Evolutionary conservation across 2,113 vertebrate species (phyloP).

Genomic region (Enhydra lutris): DNA sequence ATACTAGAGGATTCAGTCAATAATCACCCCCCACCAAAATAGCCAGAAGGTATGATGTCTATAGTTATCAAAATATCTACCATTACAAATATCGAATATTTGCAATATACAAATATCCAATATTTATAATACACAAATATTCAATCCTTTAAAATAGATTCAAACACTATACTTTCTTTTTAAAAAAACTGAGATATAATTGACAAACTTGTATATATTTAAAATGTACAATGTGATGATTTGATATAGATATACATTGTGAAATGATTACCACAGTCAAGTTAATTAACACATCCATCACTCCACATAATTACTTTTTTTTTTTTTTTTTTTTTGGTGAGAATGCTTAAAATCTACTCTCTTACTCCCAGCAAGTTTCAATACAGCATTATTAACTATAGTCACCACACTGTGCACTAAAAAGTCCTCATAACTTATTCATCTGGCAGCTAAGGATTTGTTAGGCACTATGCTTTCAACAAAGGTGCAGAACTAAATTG

Average conservation of each 20-base stretch:
- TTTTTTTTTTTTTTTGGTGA: background rate
- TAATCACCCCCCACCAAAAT: background rate
- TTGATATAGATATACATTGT: background rate
- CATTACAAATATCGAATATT: background rate
- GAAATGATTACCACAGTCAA: background rate
- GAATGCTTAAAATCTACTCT: background rate
- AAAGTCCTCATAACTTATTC: background rate
- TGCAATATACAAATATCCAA: background rate
- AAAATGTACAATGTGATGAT: background rate
- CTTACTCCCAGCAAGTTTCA: background rate
- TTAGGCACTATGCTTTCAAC: background rate
- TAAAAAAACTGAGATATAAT: background rate
- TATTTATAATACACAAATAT: background rate
- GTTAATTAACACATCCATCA: background rate
- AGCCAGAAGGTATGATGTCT: background rate
- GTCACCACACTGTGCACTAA: background rate
- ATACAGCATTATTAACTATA: background rate
- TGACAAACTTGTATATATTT: background rate
- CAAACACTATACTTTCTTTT: background rate
- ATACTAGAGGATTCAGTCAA: background rate
- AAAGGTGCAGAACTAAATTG: background rate
- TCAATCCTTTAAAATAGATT: background rate
- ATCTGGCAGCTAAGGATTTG: background rate
- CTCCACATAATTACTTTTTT: background rate
- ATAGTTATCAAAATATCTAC: background rate